A percentile compares a stretch with the other conserved stretches of the same genome.
Conservation (phyloP, 2,113 vertebrate species). For the Dipodomys stephensi region DNA sequence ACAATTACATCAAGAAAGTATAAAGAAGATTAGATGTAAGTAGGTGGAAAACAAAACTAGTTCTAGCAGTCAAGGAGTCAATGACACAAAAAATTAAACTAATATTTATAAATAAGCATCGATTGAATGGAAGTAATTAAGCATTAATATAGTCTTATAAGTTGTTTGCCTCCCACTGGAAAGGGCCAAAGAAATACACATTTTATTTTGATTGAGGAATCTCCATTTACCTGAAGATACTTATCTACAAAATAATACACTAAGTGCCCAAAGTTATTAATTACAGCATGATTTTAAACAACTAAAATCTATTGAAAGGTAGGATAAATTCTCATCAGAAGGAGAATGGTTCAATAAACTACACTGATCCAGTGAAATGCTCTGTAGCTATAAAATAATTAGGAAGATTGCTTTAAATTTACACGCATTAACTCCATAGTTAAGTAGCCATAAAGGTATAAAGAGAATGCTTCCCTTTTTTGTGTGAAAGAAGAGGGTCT, state of each 20-base stretch:
- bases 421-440: background rate
- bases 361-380: background rate
- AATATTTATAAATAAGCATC: background rate
- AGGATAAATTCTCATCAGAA: conserved; percentile 5
- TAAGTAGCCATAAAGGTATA: background rate
- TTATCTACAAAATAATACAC: background rate
- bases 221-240: background rate
- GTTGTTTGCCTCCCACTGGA: background rate
- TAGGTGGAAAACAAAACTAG: background rate
- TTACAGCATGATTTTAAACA: background rate
- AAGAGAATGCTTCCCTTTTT: background rate
- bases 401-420: background rate
- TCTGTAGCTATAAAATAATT: background rate
- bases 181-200: background rate
- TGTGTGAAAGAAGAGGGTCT: background rate
- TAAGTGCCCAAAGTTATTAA: background rate
- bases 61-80: background rate
- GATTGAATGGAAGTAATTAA: background rate
- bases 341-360: background rate
- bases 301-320: background rate
- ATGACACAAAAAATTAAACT: background rate
- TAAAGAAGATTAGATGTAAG: background rate
- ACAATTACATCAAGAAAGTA: conserved; percentile 3
- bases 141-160: background rate
- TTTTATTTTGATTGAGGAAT: background rate